Conservation (phyloP, 2,888 invertebrate genomes). For the Dichetophora obliterata region DNA sequence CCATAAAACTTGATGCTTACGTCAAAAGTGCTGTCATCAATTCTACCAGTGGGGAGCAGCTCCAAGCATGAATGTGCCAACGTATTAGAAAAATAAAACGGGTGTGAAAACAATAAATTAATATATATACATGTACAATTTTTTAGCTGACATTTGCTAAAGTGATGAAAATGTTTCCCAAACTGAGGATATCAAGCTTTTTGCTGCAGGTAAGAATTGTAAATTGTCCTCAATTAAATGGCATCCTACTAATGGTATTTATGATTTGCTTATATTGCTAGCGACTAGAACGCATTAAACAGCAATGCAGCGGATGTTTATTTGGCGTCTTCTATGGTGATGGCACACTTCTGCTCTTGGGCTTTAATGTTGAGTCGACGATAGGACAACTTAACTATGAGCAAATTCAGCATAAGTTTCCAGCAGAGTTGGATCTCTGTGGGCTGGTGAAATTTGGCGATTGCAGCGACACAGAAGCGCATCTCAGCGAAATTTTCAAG, state of each 20-base stretch:
- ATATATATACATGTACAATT: neutral
- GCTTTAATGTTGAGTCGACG: slow-evolving; percentile 76
- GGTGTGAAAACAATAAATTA: neutral
- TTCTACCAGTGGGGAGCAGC: neutral
- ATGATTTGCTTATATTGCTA: slow-evolving; percentile 58
- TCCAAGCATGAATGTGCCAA: slow-evolving; percentile 19
- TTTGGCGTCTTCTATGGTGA: slow-evolving; percentile 83
- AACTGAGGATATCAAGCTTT: slow-evolving; percentile 80
- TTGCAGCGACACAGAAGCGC: slow-evolving; percentile 74
- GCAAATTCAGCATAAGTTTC: slow-evolving; percentile 76
- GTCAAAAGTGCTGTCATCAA: neutral
- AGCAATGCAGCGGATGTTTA: slow-evolving; percentile 78
- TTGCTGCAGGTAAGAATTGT: slow-evolving; percentile 77
- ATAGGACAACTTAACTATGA: slow-evolving; percentile 71
- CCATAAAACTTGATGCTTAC: neutral
- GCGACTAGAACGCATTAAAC: slow-evolving; percentile 77
- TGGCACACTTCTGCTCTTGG: slow-evolving; percentile 78
- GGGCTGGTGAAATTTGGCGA: slow-evolving; percentile 80
- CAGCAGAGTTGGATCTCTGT: slow-evolving; percentile 83
- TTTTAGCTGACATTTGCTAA: neutral
- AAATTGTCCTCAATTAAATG: neutral
- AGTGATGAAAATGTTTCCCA: slow-evolving; percentile 75
- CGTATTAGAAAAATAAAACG: slow-evolving; percentile 14
- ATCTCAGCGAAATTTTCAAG: slow-evolving; percentile 75
- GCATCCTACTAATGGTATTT: neutral